Percentiles rank a stretch among this genome's conserved stretches.
These are phyloP conservation scores for Drosophila punjabiensis DNA, from an alignment of 1,140 invertebrate genomes.

Conservation along the genomic window DNA sequence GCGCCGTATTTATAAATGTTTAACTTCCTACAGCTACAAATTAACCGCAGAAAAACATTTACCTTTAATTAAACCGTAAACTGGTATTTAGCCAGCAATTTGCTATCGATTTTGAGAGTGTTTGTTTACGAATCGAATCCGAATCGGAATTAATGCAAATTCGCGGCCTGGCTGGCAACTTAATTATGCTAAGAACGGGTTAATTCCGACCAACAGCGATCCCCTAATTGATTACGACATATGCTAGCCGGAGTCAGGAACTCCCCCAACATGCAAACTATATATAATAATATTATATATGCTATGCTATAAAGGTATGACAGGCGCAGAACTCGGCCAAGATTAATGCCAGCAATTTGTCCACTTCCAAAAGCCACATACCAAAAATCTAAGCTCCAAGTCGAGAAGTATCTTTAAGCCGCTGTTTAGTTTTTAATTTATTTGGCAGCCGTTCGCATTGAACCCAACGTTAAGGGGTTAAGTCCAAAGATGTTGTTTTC, in stretches of 20 bases:
- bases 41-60: slow-evolving; percentile 52
- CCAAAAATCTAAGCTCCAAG: slow-evolving; percentile 12
- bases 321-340: slow-evolving; percentile 31
- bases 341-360: slow-evolving; percentile 76
- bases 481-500: slow-evolving; percentile 56
- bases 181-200: slow-evolving; percentile 73
- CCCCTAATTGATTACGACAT: slow-evolving; percentile 47
- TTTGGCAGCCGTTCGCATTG: slow-evolving; percentile 74
- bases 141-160: slow-evolving; percentile 61
- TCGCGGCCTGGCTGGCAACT: slow-evolving; percentile 33
- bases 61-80: slow-evolving; percentile 70
- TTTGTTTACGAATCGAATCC: slow-evolving; percentile 31
- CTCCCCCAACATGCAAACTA: slow-evolving; percentile 21
- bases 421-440: slow-evolving; percentile 37
- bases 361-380: slow-evolving; percentile 57
- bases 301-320: background rate
- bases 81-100: slow-evolving; percentile 69
- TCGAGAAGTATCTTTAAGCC: slow-evolving; percentile 28
- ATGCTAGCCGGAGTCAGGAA: slow-evolving; percentile 20
- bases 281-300: slow-evolving; percentile 5
- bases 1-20: slow-evolving; percentile 55
- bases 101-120: slow-evolving; percentile 39
- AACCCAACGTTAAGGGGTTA: slow-evolving; percentile 74
- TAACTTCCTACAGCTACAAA: slow-evolving; percentile 47
- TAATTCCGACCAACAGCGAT: slow-evolving; percentile 29